Evolutionary conservation across 2,888 invertebrate species (phyloP), one percentile per base, ranked within the genome.

Genomic region (Strigamia crassipes): DNA sequence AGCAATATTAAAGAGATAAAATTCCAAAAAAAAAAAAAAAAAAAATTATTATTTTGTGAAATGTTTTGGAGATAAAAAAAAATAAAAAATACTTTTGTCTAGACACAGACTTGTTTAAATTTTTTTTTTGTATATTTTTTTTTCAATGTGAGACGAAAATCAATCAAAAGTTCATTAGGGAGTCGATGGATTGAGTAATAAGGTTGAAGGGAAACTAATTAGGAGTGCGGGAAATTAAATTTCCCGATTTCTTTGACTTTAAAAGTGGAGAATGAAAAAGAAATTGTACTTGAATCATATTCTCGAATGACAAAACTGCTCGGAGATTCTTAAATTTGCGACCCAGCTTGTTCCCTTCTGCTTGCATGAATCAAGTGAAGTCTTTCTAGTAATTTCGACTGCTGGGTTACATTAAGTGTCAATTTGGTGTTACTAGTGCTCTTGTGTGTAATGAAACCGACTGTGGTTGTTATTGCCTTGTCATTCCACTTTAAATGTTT

Each of bases 401-500:
- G 61, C 61, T 66, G 18, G 21, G 61, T 66, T 66, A 66, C 21
- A 66, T 66, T 66, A 66, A 66, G 61, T 66, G 61, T 66, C 61
- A 66, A 66, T 66, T 66, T 66, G 61, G 61, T 66, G 61, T 66
- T 66, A 66, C 61, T 66, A 23, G 23, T 66, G 61, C 61, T 66
- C 61, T 66, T 66, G 21, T 66, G 61, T 66, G 23, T 66, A 66
- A 66, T 66, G 61, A 66, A 66, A 66, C 61, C 61, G 18, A 66
- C 61, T 66, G 61, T 66, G 23, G 61, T 66, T 66, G 61, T 66
- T 66, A 66, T 66, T 66, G 61, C 61, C 61, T 66, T 66, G 61
- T 66, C 61, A 66, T 66, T 66, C 61, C 12, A 21, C 61, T 66
- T 66, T 66, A 66, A 66, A 66, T 66, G 61, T 66, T 66, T 66